Evolutionary conservation across 2,797 vertebrate genomes (phyloP), one percentile per base, ranked within the genome.

Genomic region (Taenioides sp.): DNA sequence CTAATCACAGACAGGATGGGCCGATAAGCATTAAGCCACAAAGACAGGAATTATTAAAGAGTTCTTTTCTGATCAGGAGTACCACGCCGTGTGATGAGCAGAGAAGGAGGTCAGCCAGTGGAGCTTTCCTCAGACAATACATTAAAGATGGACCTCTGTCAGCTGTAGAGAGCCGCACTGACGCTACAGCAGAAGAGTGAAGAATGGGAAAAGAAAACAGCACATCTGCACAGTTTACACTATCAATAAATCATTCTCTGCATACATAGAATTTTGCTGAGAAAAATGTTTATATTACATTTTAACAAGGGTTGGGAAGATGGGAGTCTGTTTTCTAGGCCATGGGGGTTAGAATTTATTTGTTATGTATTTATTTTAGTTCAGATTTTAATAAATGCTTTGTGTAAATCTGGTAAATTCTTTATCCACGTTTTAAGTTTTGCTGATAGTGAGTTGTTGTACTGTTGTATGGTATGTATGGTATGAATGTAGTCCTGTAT

Each of bases 11-110:
- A 84, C 79, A 77, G 84, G 83, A 86, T 86, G 70, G 59, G 78
- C 73, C 88, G 86, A 91, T 88, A 89, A 92, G 89, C 81, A 81
- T 83, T 88, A 89, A 90, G 81, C 81, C 86, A 86, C 78, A 73
- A 80, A 88, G 81, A 84, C 82, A 84, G 70, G 79, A 88, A 84
- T 87, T 79, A 90, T 84, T 86, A 75, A 89, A 83, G 78, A 63
- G 57, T 59, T 58, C 67, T 74, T 66, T 66, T 86, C 82, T 81
- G 88, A 88, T 88, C 84, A 67, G 75, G 84, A 78, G 83, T 85
- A 81, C 82, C 74, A 73, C 73, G 85, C 88, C 82, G 73, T 83
- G 74, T 78, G 73, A 78, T 23, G 85, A 76, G 67, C 77, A 66
- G n/a, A 72, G 82, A 91, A 87, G 79, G 87, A 91, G 80, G 88